Conservation (phyloP, 2,797 vertebrate species). For the Pseudomugil tenellus region DNA sequence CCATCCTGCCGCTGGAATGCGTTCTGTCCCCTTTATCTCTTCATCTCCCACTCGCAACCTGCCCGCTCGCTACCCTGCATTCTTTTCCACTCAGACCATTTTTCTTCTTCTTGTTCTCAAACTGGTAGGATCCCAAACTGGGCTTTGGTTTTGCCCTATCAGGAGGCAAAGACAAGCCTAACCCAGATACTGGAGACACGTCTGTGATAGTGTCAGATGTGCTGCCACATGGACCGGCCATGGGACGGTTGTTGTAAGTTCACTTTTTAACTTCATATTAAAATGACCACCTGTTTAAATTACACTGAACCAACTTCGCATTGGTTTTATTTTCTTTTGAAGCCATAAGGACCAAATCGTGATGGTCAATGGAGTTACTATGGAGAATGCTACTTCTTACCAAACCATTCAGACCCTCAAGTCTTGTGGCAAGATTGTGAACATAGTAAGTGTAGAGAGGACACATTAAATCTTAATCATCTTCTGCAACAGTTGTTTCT, state of each 20-base stretch:
- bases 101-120: background rate
- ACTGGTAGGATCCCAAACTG: slow-evolving; percentile 86
- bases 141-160: slow-evolving; percentile 97
- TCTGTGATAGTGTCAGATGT: slow-evolving; percentile 91
- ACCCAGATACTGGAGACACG: slow-evolving; percentile 76
- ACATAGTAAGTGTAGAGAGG: slow-evolving; percentile 86
- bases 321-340: slow-evolving; percentile 33
- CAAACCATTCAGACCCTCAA: slow-evolving; percentile 93
- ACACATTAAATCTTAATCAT: background rate
- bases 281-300: background rate
- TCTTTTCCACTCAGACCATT: slow-evolving; percentile 15
- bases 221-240: slow-evolving; percentile 88
- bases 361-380: slow-evolving; percentile 94
- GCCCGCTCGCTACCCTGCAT: slow-evolving; percentile 26
- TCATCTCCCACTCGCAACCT: slow-evolving; percentile 10
- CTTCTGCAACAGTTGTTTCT: background rate
- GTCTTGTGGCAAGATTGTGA: slow-evolving; percentile 85
- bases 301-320: background rate
- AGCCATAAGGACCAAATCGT: slow-evolving; percentile 92
- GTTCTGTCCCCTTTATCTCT: slow-evolving; percentile 45
- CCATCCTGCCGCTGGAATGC: slow-evolving; percentile 68
- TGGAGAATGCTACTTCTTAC: slow-evolving; percentile 89
- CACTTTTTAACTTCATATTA: background rate
- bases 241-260: slow-evolving; percentile 91
- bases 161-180: slow-evolving; percentile 87